Base-by-base conservation (phyloP, 2,888 invertebrate genomes). In the Anoncus sp. region DNA sequence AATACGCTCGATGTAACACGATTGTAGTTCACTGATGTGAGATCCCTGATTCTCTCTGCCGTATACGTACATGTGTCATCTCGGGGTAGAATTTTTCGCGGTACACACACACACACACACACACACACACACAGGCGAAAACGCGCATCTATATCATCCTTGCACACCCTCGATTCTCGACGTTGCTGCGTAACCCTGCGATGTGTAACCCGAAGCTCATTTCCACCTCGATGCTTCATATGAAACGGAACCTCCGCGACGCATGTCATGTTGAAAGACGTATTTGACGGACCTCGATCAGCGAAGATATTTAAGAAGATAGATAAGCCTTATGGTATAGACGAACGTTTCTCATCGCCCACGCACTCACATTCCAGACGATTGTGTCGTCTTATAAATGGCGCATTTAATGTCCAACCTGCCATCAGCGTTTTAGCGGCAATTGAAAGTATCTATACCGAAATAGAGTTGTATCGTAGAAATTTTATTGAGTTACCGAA, bases 11-110 rank as follows among this genome's bases (percentile, higher is more conserved):
- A 78, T 78, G 75, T 70, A 66, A 63, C 66, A 66, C 71, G 60
- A 80, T 80, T 78, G 80, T 76, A 69, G 70, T 73, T 70, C 75
- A 71, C 71, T 65, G 75, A 80, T 78, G 78, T 73, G 80, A 70
- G 70, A 71, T 75, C 75, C 71, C 74, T 71, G 71, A 77, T 75
- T 77, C 47, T 55, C 49, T 53, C 51, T 20, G 18, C 47, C 53
- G n/a, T 49, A 55, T 70, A 47, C 73, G 66, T 66, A 71, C 70
- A 72, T 78, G 69, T 75, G 71, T 72, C 71, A 71, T 69, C 60
- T 18, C 22, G 55, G 27, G 57, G 24, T 60, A 73, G 27, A 63
- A 31, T 31, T 59, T 70, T 43, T 47, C 59, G 24, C 27, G 24
- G 27, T 24, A 9, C 38, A 49, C 40, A 65, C 38, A 27, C 43